Evolutionary conservation across 2,888 invertebrate species (phyloP), one percentile per base, ranked within the genome.

Genomic region (Cylindroiulus punctatus): DNA sequence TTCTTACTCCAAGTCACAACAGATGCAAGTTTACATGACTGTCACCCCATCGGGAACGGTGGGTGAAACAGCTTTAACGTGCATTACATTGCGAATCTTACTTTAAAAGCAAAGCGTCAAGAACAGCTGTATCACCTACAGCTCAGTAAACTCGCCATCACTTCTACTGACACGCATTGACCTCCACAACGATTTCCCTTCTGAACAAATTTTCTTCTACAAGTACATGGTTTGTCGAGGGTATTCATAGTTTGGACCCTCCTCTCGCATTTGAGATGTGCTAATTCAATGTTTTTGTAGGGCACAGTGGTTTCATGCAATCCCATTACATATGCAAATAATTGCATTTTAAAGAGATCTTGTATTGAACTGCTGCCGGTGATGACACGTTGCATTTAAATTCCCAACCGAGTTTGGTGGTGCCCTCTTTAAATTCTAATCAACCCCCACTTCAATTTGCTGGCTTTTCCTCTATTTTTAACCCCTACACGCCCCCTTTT

Each of bases 291-390:
- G 76, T 76, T 76, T 65, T 76, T 76, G 76, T 76, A 17, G 30
- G 76, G 76, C 76, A 83, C 83, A 83, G 42, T 83, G 44, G n/a
- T n/a, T 42, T 42, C 12, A 42, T 14, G 40, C 44, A 36, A 83
- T 17, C 83, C 19, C 83, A 83, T 83, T 83, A 83, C 83, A 83
- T 42, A 26, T 83, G 83, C 83, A 83, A 83, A 83, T 83, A 83
- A 83, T 44, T 83, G 83, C 83, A 42, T 83, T 83, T 83, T 83
- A 83, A n/a, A 83, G 83, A 83, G 83, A 83, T 42, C 42, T 12
- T n/a, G 44, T 83, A 83, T 83, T 83, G 83, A 83, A 83, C 83
- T 42, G 42, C 36, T 83, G 83, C 19, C 83, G n/a, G 44, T 42
- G 40, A 36, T 83, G 42, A 83, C 42, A 83, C 42, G 83, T 14